Evolutionary conservation across 2,113 vertebrate genomes (phyloP).

Genomic region (Chloropsis hardwickii): DNA sequence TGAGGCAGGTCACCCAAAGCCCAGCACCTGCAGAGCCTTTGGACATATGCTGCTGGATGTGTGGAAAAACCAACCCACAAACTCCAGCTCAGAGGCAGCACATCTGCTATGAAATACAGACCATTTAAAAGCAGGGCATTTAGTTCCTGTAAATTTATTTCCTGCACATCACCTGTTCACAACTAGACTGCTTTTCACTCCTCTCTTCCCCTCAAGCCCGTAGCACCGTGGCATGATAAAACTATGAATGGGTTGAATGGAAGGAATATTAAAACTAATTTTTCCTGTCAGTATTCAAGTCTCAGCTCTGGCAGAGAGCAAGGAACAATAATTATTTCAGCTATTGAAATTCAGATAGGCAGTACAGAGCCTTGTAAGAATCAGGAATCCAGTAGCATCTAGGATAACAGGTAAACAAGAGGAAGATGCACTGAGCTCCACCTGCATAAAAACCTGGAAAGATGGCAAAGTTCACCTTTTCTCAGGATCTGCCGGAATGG

Average conservation of each 20-base stretch:
- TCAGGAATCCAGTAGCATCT: background rate
- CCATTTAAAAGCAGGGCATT: background rate
- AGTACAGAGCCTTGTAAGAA: background rate
- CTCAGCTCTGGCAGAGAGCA: background rate
- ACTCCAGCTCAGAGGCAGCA: background rate
- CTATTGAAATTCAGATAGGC: background rate
- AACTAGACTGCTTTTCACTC: background rate
- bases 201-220: accelerated
- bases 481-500: background rate
- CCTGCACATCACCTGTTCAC: background rate
- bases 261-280: background rate
- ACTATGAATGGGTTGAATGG: background rate
- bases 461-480: background rate
- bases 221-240: accelerated
- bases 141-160: background rate
- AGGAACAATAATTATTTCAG: background rate
- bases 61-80: background rate
- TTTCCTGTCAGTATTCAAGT: background rate
- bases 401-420: background rate
- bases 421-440: background rate
- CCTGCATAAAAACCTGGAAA: background rate
- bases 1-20: background rate
- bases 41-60: accelerated
- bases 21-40: background rate
- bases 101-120: background rate